Conservation (phyloP, 2,888 invertebrate genomes). For the Heliconius ismenius region DNA sequence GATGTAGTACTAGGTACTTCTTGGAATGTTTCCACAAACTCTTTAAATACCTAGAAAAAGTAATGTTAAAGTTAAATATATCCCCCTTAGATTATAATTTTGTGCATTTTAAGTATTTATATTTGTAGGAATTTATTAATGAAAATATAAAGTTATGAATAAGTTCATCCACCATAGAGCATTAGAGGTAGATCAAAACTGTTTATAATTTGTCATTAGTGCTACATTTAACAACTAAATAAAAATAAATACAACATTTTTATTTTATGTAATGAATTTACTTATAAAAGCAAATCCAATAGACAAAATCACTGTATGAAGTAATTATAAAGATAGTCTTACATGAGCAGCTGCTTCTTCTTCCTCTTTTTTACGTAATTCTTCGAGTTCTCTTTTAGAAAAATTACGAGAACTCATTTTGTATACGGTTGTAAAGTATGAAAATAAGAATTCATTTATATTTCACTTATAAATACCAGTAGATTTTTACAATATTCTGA, state of each 20-base stretch:
- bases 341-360: conserved; percentile 95
- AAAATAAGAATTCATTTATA: conserved; percentile 3
- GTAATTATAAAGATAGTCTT: conserved; percentile 50
- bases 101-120: no score
- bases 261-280: neutral
- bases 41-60: conserved; percentile 90
- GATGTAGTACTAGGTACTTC: conserved; percentile 89
- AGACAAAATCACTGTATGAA: neutral
- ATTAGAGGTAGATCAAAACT: no score
- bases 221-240: no score
- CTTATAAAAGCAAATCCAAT: neutral
- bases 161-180: no score
- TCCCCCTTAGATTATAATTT: no score
- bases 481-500: neutral
- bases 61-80: neutral
- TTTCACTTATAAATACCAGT: neutral
- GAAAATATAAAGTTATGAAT: no score
- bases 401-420: conserved; percentile 83
- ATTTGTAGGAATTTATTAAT: no score
- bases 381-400: conserved; percentile 92
- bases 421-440: conserved; percentile 76
- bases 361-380: conserved; percentile 92
- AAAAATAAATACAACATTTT: no score
- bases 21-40: conserved; percentile 98
- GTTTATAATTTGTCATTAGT: no score